These are phyloP conservation scores for Epizoanthus ramosus DNA, from an alignment of 92 coral and sea anemone genomes.

Conservation along the genomic window DNA sequence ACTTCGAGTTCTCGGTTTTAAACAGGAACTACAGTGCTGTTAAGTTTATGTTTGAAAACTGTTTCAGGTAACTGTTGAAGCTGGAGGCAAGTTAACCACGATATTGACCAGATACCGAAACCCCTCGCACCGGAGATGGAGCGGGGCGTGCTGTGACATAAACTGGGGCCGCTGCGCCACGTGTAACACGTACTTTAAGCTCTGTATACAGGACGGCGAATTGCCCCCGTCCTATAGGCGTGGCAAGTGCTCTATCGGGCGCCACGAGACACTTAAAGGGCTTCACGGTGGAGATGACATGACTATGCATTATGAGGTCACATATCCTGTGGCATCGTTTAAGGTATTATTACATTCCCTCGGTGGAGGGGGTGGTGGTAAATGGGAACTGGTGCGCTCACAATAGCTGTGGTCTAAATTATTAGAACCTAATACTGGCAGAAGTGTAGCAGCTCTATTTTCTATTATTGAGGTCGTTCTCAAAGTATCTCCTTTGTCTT, in stretches of 20 bases:
- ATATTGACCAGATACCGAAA: constrained; percentile 23
- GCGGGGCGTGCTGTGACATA: constrained; percentile 32
- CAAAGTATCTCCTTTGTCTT: too few relatives aligned
- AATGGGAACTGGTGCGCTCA: neutral
- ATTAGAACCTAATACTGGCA: neutral
- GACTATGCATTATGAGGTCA: constrained; percentile 19
- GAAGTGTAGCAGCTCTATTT: too few relatives aligned
- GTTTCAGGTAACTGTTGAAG: constrained; percentile 2
- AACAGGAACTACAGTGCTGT: too few relatives aligned
- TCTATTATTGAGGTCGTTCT: too few relatives aligned
- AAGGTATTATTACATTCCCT: constrained; percentile 11
- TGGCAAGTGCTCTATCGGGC: constrained; percentile 18
- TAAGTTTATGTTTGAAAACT: too few relatives aligned
- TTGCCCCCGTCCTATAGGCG: constrained; percentile 6
- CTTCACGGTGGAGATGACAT: constrained; percentile 36
- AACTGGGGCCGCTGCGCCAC: constrained; percentile 32
- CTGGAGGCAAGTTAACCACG: constrained; percentile 8
- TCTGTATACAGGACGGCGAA: constrained; percentile 31
- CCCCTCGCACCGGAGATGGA: constrained; percentile 44
- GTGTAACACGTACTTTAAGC: constrained; percentile 46
- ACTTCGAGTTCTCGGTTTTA: too few relatives aligned
- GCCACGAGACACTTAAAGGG: constrained; percentile 11
- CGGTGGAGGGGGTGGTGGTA: neutral
- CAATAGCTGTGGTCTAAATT: neutral
- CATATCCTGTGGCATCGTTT: constrained; percentile 24